Conservation (phyloP, 2,888 invertebrate genomes). For the Cerceris ruficornis region DNA sequence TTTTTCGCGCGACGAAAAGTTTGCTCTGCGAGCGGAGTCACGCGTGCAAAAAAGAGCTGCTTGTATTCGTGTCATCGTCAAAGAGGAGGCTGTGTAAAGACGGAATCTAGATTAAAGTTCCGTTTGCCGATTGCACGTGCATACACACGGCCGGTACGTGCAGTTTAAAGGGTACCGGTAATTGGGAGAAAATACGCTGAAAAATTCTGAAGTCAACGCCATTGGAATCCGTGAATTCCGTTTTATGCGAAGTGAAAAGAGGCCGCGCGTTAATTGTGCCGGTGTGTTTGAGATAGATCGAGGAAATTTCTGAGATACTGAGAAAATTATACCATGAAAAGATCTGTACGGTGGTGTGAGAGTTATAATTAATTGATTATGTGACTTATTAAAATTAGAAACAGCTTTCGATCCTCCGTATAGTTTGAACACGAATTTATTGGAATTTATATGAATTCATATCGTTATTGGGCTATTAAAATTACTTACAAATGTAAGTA, state of each 20-base stretch:
- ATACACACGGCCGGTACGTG: constrained; percentile 13
- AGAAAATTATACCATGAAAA: no score
- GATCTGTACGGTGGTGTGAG: no score
- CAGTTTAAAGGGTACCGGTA: constrained; percentile 37
- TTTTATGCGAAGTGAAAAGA: background rate
- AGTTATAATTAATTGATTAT: no score
- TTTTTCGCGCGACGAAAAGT: background rate
- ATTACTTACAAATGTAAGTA: no score
- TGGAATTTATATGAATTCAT: no score
- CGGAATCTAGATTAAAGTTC: constrained; percentile 51
- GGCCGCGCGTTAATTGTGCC: no score
- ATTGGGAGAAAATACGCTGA: constrained; percentile 24
- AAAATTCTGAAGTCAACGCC: constrained; percentile 25
- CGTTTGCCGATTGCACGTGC: constrained; percentile 45
- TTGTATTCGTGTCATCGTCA: constrained; percentile 32
- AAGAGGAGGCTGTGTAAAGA: constrained; percentile 40
- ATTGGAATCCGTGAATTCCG: background rate
- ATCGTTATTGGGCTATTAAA: no score
- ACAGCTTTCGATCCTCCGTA: no score
- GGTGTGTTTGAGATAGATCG: no score
- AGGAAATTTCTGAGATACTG: no score
- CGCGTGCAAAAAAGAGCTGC: constrained; percentile 3
- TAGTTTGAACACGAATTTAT: no score
- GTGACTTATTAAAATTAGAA: no score
- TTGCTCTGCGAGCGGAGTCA: constrained; percentile 12